Base-by-base conservation (phyloP, 2,113 vertebrate species). In the Bubo blakistoni region DNA sequence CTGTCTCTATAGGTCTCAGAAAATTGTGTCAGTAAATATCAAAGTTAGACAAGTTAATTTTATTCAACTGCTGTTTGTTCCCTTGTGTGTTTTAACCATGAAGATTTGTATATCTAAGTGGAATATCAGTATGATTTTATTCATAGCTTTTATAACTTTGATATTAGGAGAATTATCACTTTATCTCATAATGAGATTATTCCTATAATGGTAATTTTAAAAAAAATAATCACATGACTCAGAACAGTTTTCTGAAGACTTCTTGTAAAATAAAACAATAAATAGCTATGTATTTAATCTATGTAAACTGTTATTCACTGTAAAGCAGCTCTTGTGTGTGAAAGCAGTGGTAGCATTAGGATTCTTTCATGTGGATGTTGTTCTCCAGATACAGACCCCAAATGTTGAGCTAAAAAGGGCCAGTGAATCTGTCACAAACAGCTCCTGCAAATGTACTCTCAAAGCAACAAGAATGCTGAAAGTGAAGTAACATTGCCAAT, bases 161-260 rank as follows among this genome's bases (percentile, higher is more conserved):
- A 66, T 80, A 94, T 71, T 83, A 85, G 57, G 63, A 93, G 61
- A 92, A 70, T 76, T 80, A 81, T 95, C 4, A 4, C 91, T 96
- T 96, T 92, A 83, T 91, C 83, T 95, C 82, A 86, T 67, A 63
- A 47, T 73, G 34, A 57, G 27, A 40, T 95, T 96, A 92, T 58
- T 90, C 55, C 62, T 38, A 81, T 46, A 94, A 51, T 17, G 14
- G 18, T 65, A 77, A 36, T 65, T 44, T 0, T 38, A 32, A 40
- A 59, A 38, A 62, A 73, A 44, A 54, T 17, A 27, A 8, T 22
- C 20, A 13, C 27, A 71, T 79, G 77, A 91, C 71, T 97, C 49
- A 81, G 79, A 79, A 34, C 21, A 76, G 55, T 47, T 30, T 78
- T 94, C 70, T 55, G 21, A 87, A 90, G 67, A 32, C 9, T 11